Evolutionary conservation across 2,113 vertebrate genomes (phyloP), one percentile per base, ranked within the genome.

Genomic region (Tetrax tetrax): DNA sequence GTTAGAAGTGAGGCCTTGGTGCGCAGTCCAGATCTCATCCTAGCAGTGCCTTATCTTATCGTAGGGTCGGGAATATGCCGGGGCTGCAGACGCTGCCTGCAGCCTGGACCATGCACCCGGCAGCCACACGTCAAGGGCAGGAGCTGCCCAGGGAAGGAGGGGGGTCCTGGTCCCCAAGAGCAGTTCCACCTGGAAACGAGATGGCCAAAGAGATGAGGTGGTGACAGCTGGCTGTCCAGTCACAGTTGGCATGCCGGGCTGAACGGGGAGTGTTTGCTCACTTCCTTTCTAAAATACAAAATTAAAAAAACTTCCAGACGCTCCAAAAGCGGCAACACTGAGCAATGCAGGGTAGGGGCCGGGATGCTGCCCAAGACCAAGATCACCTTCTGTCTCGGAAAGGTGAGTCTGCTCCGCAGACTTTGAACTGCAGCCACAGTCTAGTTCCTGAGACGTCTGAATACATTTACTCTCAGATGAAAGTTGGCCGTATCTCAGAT

Each of bases 11-110:
- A 38, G 35, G 29, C 25, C 57, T 12, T 10, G 28, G 43, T 23
- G 37, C 28, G n/a, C 33, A 37, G 41, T 0, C 11, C 41, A 14
- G 53, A 11, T 18, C 7, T 5, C 47, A 41, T 1, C 29, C 57
- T 13, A 15, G 41, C 8, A 11, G 29, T 0, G 5, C 25, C 74
- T 15, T 1, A 2, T 2, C 64, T 23, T 16, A 1, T 1, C 1
- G 2, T 9, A 11, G 0, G 3, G 31, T 6, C 33, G 31, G 68
- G 31, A 37, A 21, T 4, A 3, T 48, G 21, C 74, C 3, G 43
- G 28, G 74, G 57, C 59, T 35, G 33, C 35, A 1, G 1, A 22
- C 3, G 2, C 43, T 9, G 56, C 13, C 25, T 4, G 50, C 56
- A n/a, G 63, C 56, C 14, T 13, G 33, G 37, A 15, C 7, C 3